These are phyloP conservation scores for Apodemia zela DNA, from an alignment of 2,888 invertebrate species.

Conservation along the genomic window DNA sequence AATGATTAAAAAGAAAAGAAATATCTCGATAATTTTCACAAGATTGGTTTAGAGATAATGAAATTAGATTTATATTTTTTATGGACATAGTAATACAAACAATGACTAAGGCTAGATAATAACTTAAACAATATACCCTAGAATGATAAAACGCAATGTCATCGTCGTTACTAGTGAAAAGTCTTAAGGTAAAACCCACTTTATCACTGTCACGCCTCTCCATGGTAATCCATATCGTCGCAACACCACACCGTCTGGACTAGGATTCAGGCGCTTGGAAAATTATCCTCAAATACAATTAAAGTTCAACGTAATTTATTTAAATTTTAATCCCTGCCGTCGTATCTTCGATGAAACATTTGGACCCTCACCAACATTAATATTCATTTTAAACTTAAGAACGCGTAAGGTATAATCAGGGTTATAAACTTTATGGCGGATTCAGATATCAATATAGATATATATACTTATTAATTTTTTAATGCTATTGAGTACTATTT, in stretches of 20 bases:
- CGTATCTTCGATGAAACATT: slow-evolving; percentile 39
- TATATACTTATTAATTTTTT: not conserved
- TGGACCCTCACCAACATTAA: slow-evolving; percentile 24
- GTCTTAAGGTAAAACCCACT: slow-evolving; percentile 8
- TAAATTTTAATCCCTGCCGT: slow-evolving; percentile 71
- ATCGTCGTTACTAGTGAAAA: not conserved
- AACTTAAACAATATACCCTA: too few relatives aligned
- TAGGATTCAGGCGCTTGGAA: slow-evolving; percentile 75
- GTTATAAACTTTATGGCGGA: slow-evolving; percentile 6
- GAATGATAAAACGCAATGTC: too few relatives aligned
- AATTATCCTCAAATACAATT: slow-evolving; percentile 79
- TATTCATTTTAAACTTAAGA: slow-evolving; percentile 27
- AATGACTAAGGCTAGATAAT: too few relatives aligned
- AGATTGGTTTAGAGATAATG: too few relatives aligned
- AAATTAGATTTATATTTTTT: too few relatives aligned
- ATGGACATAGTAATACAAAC: too few relatives aligned
- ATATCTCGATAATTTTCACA: too few relatives aligned
- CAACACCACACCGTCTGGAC: slow-evolving; percentile 53
- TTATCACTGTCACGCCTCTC: slow-evolving; percentile 37
- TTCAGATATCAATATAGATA: slow-evolving; percentile 11
- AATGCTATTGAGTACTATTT: not conserved
- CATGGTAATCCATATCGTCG: slow-evolving; percentile 38
- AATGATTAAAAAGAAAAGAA: too few relatives aligned
- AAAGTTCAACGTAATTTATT: slow-evolving; percentile 76
- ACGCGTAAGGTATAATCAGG: slow-evolving; percentile 11